phyloP scores from a whole-genome alignment of 1,140 invertebrate genomes.

The Hypothenemus hampei region DNA sequence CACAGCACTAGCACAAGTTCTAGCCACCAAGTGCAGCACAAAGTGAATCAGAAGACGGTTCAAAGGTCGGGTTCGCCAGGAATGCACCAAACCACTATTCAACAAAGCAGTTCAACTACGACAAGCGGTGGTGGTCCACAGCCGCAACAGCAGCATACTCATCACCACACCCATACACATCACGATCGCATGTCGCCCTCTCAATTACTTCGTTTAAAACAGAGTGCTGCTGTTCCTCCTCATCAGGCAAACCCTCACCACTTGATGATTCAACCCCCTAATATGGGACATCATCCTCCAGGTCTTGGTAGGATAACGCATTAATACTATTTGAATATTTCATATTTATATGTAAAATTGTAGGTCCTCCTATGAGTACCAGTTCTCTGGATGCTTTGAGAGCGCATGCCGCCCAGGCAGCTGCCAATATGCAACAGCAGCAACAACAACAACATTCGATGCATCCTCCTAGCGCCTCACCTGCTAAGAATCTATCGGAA shows the following conservation, averaged over 20 bases:
- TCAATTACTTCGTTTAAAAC: conserved; percentile 31
- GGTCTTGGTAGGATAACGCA: conserved; percentile 36
- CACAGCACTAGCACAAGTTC: conserved; percentile 60
- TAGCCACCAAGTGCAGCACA: conserved; percentile 51
- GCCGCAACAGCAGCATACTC: conserved; percentile 47
- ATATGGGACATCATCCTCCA: conserved; percentile 49
- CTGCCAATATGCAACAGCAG: conserved; percentile 45
- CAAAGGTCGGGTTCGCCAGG: conserved; percentile 1
- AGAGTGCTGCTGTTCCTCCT: conserved; percentile 26
- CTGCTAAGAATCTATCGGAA: conserved; percentile 44
- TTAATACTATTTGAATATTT: background rate
- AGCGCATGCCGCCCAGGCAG: conserved; percentile 58
- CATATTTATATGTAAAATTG: conserved; percentile 1
- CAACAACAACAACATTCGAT: conserved; percentile 37
- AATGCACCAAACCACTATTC: conserved; percentile 29
- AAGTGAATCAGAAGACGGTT: conserved; percentile 44
- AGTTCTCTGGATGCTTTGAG: conserved; percentile 55
- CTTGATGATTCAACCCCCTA: conserved; percentile 58
- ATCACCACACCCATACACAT: conserved; percentile 52
- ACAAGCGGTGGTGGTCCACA: conserved; percentile 1
- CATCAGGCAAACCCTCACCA: conserved; percentile 59
- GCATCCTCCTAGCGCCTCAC: conserved; percentile 46
- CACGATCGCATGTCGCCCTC: conserved; percentile 52
- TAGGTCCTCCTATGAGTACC: conserved; percentile 43
- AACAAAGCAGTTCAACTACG: conserved; percentile 1